Conservation (phyloP, 1,140 invertebrate species). For the Drosophila nasuta region DNA sequence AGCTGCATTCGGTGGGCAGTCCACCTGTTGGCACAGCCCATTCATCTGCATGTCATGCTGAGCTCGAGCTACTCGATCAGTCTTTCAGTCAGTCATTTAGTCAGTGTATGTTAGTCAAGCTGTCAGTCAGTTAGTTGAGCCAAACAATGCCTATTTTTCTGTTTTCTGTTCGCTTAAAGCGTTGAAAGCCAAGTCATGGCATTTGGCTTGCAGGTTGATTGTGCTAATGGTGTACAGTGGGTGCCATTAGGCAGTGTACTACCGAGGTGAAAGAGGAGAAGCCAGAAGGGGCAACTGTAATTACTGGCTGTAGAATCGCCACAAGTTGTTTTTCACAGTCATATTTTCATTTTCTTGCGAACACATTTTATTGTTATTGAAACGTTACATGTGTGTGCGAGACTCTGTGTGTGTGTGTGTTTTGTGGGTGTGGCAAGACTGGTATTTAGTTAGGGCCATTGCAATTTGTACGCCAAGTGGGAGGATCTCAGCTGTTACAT, state of each 20-base stretch:
- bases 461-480: slow-evolving; percentile 18
- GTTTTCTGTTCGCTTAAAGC: slow-evolving; percentile 29
- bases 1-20: background rate
- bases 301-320: slow-evolving; percentile 58
- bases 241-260: slow-evolving; percentile 51
- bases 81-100: slow-evolving; percentile 22
- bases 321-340: slow-evolving; percentile 25
- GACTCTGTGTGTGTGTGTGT: slow-evolving; percentile 4
- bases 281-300: slow-evolving; percentile 43
- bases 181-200: slow-evolving; percentile 63
- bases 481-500: slow-evolving; percentile 29
- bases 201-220: slow-evolving; percentile 30
- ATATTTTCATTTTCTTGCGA: no score
- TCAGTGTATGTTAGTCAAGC: slow-evolving; percentile 16
- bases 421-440: slow-evolving; percentile 38
- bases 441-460: slow-evolving; percentile 22
- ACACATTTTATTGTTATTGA: slow-evolving; percentile 31
- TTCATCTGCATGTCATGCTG: slow-evolving; percentile 53
- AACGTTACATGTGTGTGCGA: background rate
- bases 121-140: background rate
- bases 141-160: slow-evolving; percentile 67
- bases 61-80: slow-evolving; percentile 21
- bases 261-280: no score
- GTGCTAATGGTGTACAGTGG: slow-evolving; percentile 60
- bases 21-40: slow-evolving; percentile 28